These are phyloP conservation scores for Pangasianodon hypophthalmus DNA, from an alignment of 2,113 vertebrate genomes.

Conservation along the genomic window DNA sequence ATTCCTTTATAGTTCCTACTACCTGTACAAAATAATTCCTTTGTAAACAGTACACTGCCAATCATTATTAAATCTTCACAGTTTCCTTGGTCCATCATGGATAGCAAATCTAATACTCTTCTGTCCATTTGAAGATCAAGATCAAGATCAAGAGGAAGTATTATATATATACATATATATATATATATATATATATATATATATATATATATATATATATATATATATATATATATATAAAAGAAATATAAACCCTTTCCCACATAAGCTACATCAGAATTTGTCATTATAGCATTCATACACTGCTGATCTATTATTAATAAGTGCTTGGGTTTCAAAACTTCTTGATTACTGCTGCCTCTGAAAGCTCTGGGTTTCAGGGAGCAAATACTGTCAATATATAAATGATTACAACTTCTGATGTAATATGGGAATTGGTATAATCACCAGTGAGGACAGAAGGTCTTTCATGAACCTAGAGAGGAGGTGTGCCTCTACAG, in stretches of 20 bases:
- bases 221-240: background rate
- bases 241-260: constrained; percentile 3
- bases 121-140: constrained; percentile 5
- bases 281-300: constrained; percentile 15
- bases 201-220: background rate
- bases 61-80: too few species aligned
- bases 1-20: background rate
- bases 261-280: background rate
- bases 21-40: background rate
- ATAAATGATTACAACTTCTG: background rate
- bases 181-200: too few species aligned
- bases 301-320: constrained; percentile 16
- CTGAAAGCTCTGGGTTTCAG: background rate
- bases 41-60: background rate
- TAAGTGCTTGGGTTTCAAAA: constrained; percentile 14
- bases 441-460: constrained; percentile 2
- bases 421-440: constrained; percentile 10
- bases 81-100: background rate
- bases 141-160: background rate
- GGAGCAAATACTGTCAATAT: background rate
- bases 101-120: background rate
- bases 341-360: background rate
- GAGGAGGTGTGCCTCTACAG: background rate
- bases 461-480: background rate
- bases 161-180: too few species aligned